These are phyloP conservation scores for Nanorana parkeri DNA, from an alignment of 2,113 vertebrate genomes.

Conservation along the genomic window DNA sequence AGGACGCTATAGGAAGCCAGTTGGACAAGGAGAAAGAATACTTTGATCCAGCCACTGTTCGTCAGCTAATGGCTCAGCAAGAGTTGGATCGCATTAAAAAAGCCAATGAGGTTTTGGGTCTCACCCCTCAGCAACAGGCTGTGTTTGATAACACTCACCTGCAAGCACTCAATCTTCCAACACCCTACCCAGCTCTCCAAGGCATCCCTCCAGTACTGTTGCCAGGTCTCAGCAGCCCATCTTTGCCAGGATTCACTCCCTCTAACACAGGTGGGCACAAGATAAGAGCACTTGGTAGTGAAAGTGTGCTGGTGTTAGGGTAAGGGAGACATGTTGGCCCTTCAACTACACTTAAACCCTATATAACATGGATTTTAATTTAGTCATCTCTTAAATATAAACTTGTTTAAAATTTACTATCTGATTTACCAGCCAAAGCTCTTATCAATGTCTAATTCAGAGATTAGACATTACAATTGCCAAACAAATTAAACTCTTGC, in stretches of 20 bases:
- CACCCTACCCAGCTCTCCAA: slow-evolving; percentile 91
- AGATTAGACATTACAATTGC: no score
- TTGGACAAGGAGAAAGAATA: slow-evolving; percentile 99
- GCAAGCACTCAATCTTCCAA: slow-evolving; percentile 94
- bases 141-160: slow-evolving; percentile 93
- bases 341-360: no score
- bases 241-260: slow-evolving; percentile 95
- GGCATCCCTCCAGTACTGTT: slow-evolving; percentile 96
- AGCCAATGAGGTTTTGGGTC: slow-evolving; percentile 96
- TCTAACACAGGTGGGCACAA: slow-evolving; percentile 93
- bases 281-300: not conserved
- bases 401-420: no score
- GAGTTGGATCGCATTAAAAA: slow-evolving; percentile 99
- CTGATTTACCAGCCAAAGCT: no score
- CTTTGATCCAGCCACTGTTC: slow-evolving; percentile 97
- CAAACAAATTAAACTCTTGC: no score
- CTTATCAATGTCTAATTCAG: no score
- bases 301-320: not conserved
- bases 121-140: slow-evolving; percentile 91
- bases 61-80: slow-evolving; percentile 98
- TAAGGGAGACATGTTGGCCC: not conserved
- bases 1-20: slow-evolving; percentile 98
- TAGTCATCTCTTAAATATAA: no score
- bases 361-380: no score
- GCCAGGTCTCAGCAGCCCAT: slow-evolving; percentile 95